Base-by-base conservation (phyloP, 2,888 invertebrate genomes). In the Meta bourneti region DNA sequence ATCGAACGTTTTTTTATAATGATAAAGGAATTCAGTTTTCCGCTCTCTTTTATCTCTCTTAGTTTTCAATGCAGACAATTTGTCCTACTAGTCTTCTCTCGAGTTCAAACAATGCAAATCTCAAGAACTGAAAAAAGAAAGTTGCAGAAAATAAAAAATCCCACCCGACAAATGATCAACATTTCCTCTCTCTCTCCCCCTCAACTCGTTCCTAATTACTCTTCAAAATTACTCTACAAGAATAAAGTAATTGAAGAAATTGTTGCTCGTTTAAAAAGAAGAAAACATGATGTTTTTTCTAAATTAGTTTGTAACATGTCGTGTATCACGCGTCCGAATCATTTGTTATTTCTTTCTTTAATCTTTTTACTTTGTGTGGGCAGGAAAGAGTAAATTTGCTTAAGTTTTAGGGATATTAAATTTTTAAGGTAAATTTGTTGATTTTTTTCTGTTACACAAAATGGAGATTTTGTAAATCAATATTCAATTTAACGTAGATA, bases 1-100 rank as follows among this genome's bases (percentile, higher is more conserved):
- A 84, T 79, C 78, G 71, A 82, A 78, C 11, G 61, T 89, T 82
- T 89, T n/a, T 90, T 87, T 88, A 82, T 82, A 84, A 90, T 90
- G 89, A 90, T 83, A 79, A 72, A 90, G 71, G 61, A 79, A 90
- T 72, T 72, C 84, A 52, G 78, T 84, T 84, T 81, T 72, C 71
- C 49, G 11, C n/a, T n/a, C 52, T 70, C 72, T 54, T 80, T 88
- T 88, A 61, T 81, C 72, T 81, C 49, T 71, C 69, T 81, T n/a
- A 61, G n/a, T 48, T 79, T 74, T 52, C 49, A 61, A 74, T 54
- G 52, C 72, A 72, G 84, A 74, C 80, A 80, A 87, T 87, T 87
- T 87, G 87, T 87, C 87, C 54, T 16, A 71, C 9, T 75, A 72
- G 79, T 80, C 87, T 48, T 72, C n/a, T n/a, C 34, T 72, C 52